A percentile compares a stretch with the other conserved stretches of the same genome.
phyloP scores from a whole-genome alignment of 2,888 invertebrate species.

The Acanthosepion lycidas region DNA sequence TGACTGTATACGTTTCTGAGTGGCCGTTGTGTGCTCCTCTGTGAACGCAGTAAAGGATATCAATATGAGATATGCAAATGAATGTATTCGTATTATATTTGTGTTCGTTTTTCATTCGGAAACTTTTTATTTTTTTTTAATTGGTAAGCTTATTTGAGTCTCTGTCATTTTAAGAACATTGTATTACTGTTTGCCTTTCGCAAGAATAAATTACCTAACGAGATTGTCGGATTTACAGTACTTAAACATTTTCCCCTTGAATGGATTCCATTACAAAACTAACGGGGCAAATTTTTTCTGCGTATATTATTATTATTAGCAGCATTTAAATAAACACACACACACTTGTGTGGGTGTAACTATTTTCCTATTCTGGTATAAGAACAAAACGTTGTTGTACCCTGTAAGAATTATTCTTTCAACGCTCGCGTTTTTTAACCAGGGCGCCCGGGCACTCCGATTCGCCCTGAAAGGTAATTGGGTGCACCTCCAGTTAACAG shows the following conservation, averaged over 20 bases:
- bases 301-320: no score
- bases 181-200: background rate
- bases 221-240: background rate
- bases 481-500: no score
- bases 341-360: no score
- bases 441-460: no score
- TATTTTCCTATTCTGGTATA: no score
- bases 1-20: no score
- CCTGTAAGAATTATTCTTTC: no score
- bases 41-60: background rate
- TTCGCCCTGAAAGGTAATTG: no score
- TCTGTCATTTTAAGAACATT: background rate
- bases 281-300: background rate
- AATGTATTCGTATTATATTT: background rate
- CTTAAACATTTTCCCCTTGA: background rate
- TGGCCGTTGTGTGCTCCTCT: no score
- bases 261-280: background rate
- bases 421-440: no score
- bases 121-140: background rate
- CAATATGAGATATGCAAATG: background rate
- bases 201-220: conserved; percentile 8
- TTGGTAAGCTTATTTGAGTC: background rate
- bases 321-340: no score
- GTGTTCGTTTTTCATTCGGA: background rate
- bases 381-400: no score